Conservation (phyloP, 2,888 invertebrate genomes). For the Standfussiana lucernea region DNA sequence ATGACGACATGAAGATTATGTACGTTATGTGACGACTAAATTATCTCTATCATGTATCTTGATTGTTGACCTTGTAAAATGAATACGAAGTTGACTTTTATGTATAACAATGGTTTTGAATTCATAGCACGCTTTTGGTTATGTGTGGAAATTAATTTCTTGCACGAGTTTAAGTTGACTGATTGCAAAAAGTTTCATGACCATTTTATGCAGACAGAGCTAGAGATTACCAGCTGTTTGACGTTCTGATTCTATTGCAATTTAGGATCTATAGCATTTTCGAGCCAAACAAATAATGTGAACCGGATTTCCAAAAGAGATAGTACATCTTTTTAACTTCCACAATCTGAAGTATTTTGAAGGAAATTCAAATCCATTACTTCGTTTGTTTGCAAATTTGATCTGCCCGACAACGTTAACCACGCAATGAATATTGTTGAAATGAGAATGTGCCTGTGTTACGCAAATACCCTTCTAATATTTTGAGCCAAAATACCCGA, state of each 20-base stretch:
- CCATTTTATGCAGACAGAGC: not conserved
- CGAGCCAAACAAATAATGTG: not conserved
- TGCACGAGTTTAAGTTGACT: not conserved
- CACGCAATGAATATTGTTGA: not conserved
- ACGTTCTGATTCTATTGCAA: too few relatives aligned
- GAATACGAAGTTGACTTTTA: slow-evolving; percentile 35
- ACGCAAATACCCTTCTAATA: not conserved
- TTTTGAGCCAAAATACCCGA: not conserved
- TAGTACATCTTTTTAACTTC: not conserved
- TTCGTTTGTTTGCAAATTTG: not conserved
- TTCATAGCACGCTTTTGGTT: slow-evolving; percentile 3
- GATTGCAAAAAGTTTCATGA: not conserved
- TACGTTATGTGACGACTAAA: slow-evolving; percentile 19
- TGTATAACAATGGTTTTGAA: slow-evolving; percentile 27
- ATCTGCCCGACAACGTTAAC: not conserved
- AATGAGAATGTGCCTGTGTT: not conserved
- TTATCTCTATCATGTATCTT: slow-evolving; percentile 43
- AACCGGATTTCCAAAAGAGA: not conserved
- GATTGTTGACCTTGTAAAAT: slow-evolving; percentile 44
- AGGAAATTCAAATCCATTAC: not conserved
- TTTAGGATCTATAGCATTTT: not conserved
- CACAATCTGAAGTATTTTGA: not conserved
- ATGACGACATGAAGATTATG: too few relatives aligned
- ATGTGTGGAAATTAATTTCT: not conserved
- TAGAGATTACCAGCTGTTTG: not conserved